A percentile compares a stretch with the other conserved stretches of the same genome.
These are phyloP conservation scores for Trichonephila clavata DNA, from an alignment of 1,140 invertebrate genomes.

Conservation along the genomic window DNA sequence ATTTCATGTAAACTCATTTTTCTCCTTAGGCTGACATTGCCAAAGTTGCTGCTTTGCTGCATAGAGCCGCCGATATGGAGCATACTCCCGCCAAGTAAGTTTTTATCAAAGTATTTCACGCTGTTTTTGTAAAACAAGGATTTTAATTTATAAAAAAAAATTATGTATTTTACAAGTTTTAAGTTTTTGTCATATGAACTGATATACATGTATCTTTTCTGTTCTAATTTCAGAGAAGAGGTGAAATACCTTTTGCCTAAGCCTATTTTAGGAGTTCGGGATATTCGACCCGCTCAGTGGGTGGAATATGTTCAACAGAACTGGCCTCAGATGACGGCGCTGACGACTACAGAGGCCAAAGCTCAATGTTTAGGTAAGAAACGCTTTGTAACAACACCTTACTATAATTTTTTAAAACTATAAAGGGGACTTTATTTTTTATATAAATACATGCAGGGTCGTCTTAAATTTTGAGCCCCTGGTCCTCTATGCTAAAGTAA, in stretches of 20 bases:
- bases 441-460: too few relatives aligned
- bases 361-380: slow-evolving; percentile 85
- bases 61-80: slow-evolving; percentile 93
- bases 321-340: slow-evolving; percentile 85
- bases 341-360: slow-evolving; percentile 84
- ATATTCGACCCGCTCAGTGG: slow-evolving; percentile 93
- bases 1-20: not conserved
- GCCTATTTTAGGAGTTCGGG: slow-evolving; percentile 90
- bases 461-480: too few relatives aligned
- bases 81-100: slow-evolving; percentile 87
- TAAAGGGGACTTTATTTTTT: too few relatives aligned
- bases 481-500: too few relatives aligned
- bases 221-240: slow-evolving; percentile 84
- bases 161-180: not conserved
- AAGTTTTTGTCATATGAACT: not conserved
- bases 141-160: not conserved
- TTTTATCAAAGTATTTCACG: not conserved
- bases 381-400: too few relatives aligned
- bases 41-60: slow-evolving; percentile 92
- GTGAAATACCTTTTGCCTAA: slow-evolving; percentile 96
- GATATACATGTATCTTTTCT: not conserved
- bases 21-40: slow-evolving; percentile 86
- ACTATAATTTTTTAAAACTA: too few relatives aligned
- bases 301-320: slow-evolving; percentile 92
- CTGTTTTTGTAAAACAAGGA: not conserved